Evolutionary conservation across 1,140 invertebrate genomes (phyloP), one percentile per base, ranked within the genome.

Genomic region (Drosophila nigromelanica): DNA sequence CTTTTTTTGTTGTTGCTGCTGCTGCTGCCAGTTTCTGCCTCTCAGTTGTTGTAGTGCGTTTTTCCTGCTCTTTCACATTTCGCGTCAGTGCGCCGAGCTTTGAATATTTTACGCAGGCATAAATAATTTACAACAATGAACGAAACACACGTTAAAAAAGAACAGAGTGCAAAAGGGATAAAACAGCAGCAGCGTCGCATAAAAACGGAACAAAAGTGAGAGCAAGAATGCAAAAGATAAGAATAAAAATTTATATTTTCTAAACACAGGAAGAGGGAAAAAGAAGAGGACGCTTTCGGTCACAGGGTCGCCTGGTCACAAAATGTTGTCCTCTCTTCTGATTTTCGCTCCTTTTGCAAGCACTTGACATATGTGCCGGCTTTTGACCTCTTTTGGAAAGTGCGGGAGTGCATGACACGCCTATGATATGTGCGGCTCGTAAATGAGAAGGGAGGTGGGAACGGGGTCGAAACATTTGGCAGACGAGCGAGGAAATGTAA

Each of bases 71-170:
- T 73, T 50, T 69, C 80, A 43, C 69, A 76, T 75, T 75, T 72
- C 68, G 62, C 78, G 67, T 80, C 78, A 80, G 66, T 80, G 62
- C 71, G 68, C 64, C 62, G 71, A 66, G 79, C 83, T 87, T 87
- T 87, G 83, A 87, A 87, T 87, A 87, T 87, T 87, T 87, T 89
- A 89, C 79, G 73, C 83, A 89, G 80, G 83, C 83, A 87, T 87
- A 87, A 87, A 87, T 87, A 87, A 87, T 87, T 89, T 87, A 87
- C 87, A 89, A 89, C 83, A 87, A 87, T 87, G 83, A 73, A 27
- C 70, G 62, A 73, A 80, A 82, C 83, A 89, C 83, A 89, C 83
- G 83, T 89, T 69, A 51, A 73, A 73, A 70, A 73, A 81, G 67
- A 76, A 80, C 6, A 8, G 33, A 35, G 33, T 8, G 33, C 6